Percentiles rank a stretch among this genome's conserved stretches.
Conservation (phyloP, 2,888 invertebrate genomes). For the Pocota personata region DNA sequence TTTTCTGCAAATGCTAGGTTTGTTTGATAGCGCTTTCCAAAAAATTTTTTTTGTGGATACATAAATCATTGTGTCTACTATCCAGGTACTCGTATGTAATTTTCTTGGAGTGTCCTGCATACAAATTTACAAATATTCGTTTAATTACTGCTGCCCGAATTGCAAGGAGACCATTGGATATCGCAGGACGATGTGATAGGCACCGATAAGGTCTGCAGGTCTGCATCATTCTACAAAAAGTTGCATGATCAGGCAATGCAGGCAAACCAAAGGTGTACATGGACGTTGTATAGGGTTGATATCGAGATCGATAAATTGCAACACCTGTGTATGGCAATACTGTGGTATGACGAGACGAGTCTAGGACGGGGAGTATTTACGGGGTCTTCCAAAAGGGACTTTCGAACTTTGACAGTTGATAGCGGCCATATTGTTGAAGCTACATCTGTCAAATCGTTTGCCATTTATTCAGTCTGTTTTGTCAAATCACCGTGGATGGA, state of each 20-base stretch:
- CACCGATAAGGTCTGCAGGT: slow-evolving; percentile 20
- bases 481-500: too few relatives aligned
- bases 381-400: too few relatives aligned
- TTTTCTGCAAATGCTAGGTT: not conserved
- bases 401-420: too few relatives aligned
- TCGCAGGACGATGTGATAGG: not conserved
- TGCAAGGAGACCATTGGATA: not conserved
- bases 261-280: not conserved
- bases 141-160: slow-evolving; percentile 1
- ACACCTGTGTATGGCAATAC: not conserved
- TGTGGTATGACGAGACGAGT: too few relatives aligned
- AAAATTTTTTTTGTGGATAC: slow-evolving; percentile 4
- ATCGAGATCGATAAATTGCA: slow-evolving; percentile 3
- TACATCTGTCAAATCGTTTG: too few relatives aligned
- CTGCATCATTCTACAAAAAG: slow-evolving; percentile 11
- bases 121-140: not conserved
- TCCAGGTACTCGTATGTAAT: slow-evolving; percentile 4
- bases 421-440: too few relatives aligned
- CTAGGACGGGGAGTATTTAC: too few relatives aligned
- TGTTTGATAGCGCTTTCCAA: not conserved
- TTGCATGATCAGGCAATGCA: not conserved
- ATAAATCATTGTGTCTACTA: slow-evolving; percentile 23
- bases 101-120: slow-evolving; percentile 13
- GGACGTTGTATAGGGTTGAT: too few relatives aligned
- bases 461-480: too few relatives aligned